Base-by-base conservation (phyloP, 2,888 invertebrate genomes). In the Melieria omissa region DNA sequence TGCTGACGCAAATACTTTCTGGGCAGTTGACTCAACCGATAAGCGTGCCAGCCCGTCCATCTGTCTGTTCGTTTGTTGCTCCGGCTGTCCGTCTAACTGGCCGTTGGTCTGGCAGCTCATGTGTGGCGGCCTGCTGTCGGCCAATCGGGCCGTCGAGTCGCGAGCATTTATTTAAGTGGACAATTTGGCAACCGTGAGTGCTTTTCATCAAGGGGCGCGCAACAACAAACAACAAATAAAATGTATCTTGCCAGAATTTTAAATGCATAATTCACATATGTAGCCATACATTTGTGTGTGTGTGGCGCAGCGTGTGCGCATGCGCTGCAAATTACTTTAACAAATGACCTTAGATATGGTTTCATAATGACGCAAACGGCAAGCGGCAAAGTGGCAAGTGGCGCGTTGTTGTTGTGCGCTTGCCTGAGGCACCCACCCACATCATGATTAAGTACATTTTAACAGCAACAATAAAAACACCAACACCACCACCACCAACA, bases 301-400 rank as follows among this genome's bases (percentile, higher is more conserved):
- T 9, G 42, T 49, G n/a, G 16, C 16, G 41, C 52, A 16, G 45
- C 12, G 52, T 52, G 14, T 57, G 57, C 57, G 57, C 29, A 29
- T 14, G 65, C 58, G 64, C 45, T 8, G 70, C 80, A 81, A 84
- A 84, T 84, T 83, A 81, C 79, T 78, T 78, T 76, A 78, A 83
- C 80, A 84, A 83, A 82, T 82, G 84, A 84, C 84, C 84, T 84
- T 81, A 84, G 80, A 78, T 82, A 79, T 79, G 80, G 80, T 82
- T 82, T 80, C 79, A 83, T 78, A 82, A 83, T 80, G 73, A 70
- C 70, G 74, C 74, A 76, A 77, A 76, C 74, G 76, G 71, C 71
- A 16, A 16, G 58, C 65, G 65, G 55, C 41, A 47, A 60, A 61
- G 65, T 71, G 71, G 71, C 71, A 71, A 65, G 65, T 71, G 71